Evolutionary conservation across 2,888 invertebrate species (phyloP), one percentile per base, ranked within the genome.

Genomic region (Synergus umbraculus): DNA sequence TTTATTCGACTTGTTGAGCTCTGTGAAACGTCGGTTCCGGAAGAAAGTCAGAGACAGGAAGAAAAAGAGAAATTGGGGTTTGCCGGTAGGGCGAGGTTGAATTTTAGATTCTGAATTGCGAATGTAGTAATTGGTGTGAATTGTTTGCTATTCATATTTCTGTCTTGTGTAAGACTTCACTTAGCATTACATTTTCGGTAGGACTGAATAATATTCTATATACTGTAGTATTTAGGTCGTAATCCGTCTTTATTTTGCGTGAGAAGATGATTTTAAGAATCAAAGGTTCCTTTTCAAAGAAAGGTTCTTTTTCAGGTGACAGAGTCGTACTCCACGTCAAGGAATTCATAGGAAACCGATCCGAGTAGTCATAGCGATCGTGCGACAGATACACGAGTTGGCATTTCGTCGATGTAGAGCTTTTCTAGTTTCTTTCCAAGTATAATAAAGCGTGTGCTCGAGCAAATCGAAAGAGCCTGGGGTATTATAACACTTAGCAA

Each of bases 1-100:
- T 92, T 92, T 92, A 92, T 92, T 91, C 91, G 90, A 92, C 92
- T 92, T 92, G 92, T 92, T 92, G 91, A 91, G 88, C 89, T 88
- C 76, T 29, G 79, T 76, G 76, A 82, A 83, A 81, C 82, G 84
- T 81, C 80, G 78, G 76, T 78, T 79, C 79, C 78, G 77, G 78
- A 64, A 73, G 73, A 82, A 80, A 65, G 29, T 41, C 22, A 43
- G 82, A 79, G 81, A 86, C 81, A 82, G 79, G 77, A 78, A 65
- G 81, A 79, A 82, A 83, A 79, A 80, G 79, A 77, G 44, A 69
- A 81, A 77, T 73, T 60, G 60, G 60, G 60, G 18, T 60, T 60
- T 22, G 12, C 22, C 10, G 12, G 22, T 29, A 22, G 60, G 60
- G 22, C 22, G 60, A 60, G 22, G 22, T 60, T 10, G 12, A 60